Conservation (phyloP, 2,888 invertebrate genomes). For the Merodon equestris region DNA sequence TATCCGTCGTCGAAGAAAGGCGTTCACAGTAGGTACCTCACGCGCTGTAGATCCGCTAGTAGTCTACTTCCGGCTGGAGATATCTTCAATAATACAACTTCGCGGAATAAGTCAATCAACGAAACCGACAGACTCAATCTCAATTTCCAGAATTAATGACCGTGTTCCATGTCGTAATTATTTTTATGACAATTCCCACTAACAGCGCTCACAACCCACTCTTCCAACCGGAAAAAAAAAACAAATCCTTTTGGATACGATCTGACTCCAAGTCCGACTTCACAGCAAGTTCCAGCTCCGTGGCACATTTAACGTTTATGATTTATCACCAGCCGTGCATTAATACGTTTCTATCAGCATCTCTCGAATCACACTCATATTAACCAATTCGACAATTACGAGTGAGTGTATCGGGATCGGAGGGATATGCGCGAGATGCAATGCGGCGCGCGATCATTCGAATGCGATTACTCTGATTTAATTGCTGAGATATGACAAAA, state of each 20-base stretch:
- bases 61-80: constrained; percentile 24
- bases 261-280: constrained; percentile 13
- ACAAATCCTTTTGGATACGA: constrained; percentile 7
- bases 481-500: constrained; percentile 64
- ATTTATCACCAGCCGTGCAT: constrained; percentile 48
- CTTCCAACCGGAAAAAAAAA: background rate
- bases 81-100: constrained; percentile 11
- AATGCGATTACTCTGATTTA: constrained; percentile 61
- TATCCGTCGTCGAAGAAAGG: constrained; percentile 25
- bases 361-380: constrained; percentile 42
- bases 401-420: too few species aligned
- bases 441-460: constrained; percentile 58
- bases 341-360: constrained; percentile 43
- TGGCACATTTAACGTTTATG: constrained; percentile 36
- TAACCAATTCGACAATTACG: constrained; percentile 59
- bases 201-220: constrained; percentile 21
- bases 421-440: constrained; percentile 19
- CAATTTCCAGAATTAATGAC: constrained; percentile 39
- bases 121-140: background rate
- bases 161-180: constrained; percentile 51
- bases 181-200: constrained; percentile 57
- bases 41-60: background rate
- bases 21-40: constrained; percentile 37
- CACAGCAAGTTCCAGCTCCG: constrained; percentile 4
- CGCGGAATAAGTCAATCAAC: constrained; percentile 44